Percentiles rank a stretch among this genome's conserved stretches.
phyloP scores from a whole-genome alignment of 2,113 vertebrate genomes.

The Brienomyrus brachyistius region DNA sequence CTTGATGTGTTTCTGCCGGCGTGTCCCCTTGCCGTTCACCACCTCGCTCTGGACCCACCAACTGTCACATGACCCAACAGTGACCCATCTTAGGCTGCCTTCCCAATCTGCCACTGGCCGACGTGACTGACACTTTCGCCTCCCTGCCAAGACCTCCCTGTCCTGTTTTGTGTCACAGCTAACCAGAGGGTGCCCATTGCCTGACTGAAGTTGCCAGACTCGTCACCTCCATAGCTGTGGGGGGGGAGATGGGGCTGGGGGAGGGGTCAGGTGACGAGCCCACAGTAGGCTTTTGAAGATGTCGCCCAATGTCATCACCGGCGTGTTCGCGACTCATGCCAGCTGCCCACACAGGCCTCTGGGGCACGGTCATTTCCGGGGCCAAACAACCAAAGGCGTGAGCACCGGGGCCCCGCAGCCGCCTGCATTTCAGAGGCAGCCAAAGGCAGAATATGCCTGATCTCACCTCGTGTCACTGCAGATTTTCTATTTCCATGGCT shows the following conservation, averaged over 20 bases:
- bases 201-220: neutral
- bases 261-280: neutral
- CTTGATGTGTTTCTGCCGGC: neutral
- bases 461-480: neutral
- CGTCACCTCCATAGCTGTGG: neutral
- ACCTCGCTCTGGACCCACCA: neutral
- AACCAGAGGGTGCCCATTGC: neutral
- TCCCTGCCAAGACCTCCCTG: neutral
- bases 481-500: neutral
- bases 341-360: neutral
- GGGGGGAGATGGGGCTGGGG: too few relatives aligned
- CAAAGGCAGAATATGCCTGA: neutral
- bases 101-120: neutral
- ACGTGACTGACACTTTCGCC: neutral
- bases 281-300: neutral
- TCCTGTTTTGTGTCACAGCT: neutral
- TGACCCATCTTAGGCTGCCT: neutral
- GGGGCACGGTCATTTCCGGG: neutral
- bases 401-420: neutral
- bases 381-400: neutral
- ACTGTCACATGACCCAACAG: neutral
- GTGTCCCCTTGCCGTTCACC: neutral
- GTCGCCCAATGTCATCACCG: neutral
- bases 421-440: neutral
- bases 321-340: neutral